A percentile compares a stretch with the other conserved stretches of the same genome.
Conservation (phyloP, 2,797 vertebrate species). For the Gobionotothen gibberifrons region DNA sequence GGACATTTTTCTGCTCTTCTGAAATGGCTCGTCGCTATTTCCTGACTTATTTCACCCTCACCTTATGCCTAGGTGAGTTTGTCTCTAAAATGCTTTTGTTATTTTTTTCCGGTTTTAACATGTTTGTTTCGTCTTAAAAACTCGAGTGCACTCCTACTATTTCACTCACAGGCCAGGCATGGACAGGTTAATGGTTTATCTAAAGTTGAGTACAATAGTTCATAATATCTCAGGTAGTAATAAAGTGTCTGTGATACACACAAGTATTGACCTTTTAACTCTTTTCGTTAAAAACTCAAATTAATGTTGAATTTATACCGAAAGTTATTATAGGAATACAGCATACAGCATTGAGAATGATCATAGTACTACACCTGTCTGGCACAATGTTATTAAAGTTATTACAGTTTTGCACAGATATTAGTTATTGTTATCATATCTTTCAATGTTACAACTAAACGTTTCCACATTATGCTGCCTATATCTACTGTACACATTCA, state of each 20-base stretch:
- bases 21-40: slow-evolving; percentile 9
- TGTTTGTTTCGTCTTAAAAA: neutral
- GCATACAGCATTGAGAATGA: neutral
- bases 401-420: neutral
- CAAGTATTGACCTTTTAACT: neutral
- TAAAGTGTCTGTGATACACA: neutral
- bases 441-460: neutral
- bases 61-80: slow-evolving; percentile 17
- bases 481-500: neutral
- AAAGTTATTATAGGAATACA: neutral
- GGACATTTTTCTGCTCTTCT: no score
- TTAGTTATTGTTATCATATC: neutral
- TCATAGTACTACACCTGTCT: neutral
- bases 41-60: fast-evolving
- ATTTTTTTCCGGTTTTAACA: neutral
- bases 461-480: neutral
- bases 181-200: slow-evolving; percentile 12
- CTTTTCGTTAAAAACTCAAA: neutral
- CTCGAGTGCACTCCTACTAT: no score
- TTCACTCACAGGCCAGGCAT: neutral
- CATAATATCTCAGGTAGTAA: neutral
- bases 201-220: neutral
- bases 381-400: neutral
- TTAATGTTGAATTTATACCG: neutral
- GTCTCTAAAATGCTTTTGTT: neutral